These are phyloP conservation scores for Microcebus tavaratra DNA, from an alignment of 2,113 vertebrate genomes.

Conservation along the genomic window DNA sequence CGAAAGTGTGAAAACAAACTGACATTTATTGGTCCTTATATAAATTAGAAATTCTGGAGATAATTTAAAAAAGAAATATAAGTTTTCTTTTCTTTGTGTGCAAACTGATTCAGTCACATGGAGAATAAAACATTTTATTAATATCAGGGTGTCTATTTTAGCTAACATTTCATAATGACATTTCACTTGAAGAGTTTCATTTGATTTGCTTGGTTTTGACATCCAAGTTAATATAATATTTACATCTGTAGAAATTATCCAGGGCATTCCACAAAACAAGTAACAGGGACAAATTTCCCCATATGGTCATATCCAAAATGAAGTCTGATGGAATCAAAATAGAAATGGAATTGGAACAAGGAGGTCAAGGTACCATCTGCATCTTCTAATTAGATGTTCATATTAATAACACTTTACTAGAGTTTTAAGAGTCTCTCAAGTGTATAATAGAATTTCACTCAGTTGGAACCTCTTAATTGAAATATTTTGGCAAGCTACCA, in stretches of 20 bases:
- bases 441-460: slow-evolving; percentile 41
- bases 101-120: not conserved
- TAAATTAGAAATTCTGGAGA: slow-evolving; percentile 33
- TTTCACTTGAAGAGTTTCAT: slow-evolving; percentile 32
- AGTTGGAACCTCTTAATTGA: not conserved
- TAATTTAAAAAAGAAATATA: not conserved
- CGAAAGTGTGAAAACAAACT: not conserved
- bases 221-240: slow-evolving; percentile 26
- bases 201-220: not conserved
- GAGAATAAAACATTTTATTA: slow-evolving; percentile 17
- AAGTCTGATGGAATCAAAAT: not conserved
- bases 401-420: not conserved
- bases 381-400: slow-evolving; percentile 40
- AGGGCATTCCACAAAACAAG: slow-evolving; percentile 14
- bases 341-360: slow-evolving; percentile 12
- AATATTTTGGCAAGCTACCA: slow-evolving; percentile 25
- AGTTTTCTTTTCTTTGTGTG: not conserved
- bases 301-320: not conserved
- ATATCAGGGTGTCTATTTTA: not conserved
- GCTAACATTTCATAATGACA: not conserved
- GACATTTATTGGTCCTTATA: not conserved
- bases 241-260: not conserved
- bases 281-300: not conserved
- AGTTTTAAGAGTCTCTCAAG: slow-evolving; percentile 32
- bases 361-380: not conserved